Evolutionary conservation across 1,140 invertebrate genomes (phyloP), one percentile per base, ranked within the genome.

Genomic region (Zophobas atratus): DNA sequence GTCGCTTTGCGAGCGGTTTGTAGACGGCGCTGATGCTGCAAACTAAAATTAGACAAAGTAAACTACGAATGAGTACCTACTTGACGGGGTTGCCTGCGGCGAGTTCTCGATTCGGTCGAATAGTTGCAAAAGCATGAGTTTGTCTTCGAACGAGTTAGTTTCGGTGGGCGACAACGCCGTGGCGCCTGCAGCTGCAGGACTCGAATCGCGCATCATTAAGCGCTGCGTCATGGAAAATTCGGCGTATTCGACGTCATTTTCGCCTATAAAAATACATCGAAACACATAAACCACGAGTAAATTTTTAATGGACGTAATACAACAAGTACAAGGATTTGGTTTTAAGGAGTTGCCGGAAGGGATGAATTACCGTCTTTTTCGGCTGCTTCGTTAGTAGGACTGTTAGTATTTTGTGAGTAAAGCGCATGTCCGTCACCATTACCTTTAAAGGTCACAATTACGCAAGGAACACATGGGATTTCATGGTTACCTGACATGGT

Each of bases 181-280:
- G 38, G 80, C 80, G 33, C 78, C 83, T 51, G 51, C 74, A 36
- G 60, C 70, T 1, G 75, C 74, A 43, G 80, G 79, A 70, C 77
- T 81, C 20, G 79, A 51, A 41, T 84, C 82, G 1, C 82, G 76
- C 35, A 82, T 71, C 39, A 88, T 78, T 34, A 88, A 73, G 35
- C 84, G 81, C 77, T 88, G 88, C 2, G 86, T 84, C 83, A 89
- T 86, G 33, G 88, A 88, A 74, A 90, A 89, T 84, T 93, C 92
- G 0, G 92, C 92, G 85, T 92, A 89, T 82, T 93, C 92, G 2
- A 94, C 90, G 84, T 94, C 92, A 85, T 94, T 94, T 84, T 94
- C 93, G 78, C 91, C 92, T 90, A 83, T 85, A 80, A 78, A 53
- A 51, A 75, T 33, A 34, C 38, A 51, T 51, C 4, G 38, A 32